Base-by-base conservation (phyloP, 2,113 vertebrate species). In the Sciurus niger region DNA sequence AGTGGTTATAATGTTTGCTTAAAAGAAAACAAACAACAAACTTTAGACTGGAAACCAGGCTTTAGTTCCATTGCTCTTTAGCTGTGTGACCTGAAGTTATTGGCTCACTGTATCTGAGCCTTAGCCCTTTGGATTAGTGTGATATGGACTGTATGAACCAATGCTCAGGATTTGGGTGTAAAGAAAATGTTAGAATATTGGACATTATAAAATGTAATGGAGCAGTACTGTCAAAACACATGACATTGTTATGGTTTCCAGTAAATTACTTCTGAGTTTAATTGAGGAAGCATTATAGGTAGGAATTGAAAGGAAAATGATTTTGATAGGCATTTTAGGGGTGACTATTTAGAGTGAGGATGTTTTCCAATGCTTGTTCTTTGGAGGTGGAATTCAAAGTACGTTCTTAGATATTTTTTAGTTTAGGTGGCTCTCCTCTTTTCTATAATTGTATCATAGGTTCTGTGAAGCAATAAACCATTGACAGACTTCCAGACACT, bases 331-430 rank as follows among this genome's bases (percentile, higher is more conserved):
- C 32, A 74, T 6, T 18, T 76, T 37, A 37, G 40, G 32, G 14
- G 2, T 84, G n/a, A 9, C 1, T 65, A 51, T 37, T 88, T 58
- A 51, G 24, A 78, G 53, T n/a, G 11, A 78, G 8, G 9, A 46
- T 77, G 53, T n/a, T 51, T 85, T 53, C 9, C 11, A 53, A 28
- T 12, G 6, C 37, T 73, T 53, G 12, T 13, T 87, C 8, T 82
- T 86, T 40, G 16, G 53, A 97, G n/a, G 37, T 82, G 1, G 9
- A 74, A 93, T 84, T 90, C 63, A 48, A 87, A 55, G 24, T 74
- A 43, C 80, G 53, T 77, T 63, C 79, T 18, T 37, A 34, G 11
- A 40, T 20, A 32, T n/a, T 85, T 63, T 48, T 89, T 84, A 77
- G 40, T 89, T 83, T 76, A 60, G 67, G 16, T 85, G 46, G 53